Evolutionary conservation across 23 tunicate genomes (phyloP).

Genomic region (Halocynthia aurantium): DNA sequence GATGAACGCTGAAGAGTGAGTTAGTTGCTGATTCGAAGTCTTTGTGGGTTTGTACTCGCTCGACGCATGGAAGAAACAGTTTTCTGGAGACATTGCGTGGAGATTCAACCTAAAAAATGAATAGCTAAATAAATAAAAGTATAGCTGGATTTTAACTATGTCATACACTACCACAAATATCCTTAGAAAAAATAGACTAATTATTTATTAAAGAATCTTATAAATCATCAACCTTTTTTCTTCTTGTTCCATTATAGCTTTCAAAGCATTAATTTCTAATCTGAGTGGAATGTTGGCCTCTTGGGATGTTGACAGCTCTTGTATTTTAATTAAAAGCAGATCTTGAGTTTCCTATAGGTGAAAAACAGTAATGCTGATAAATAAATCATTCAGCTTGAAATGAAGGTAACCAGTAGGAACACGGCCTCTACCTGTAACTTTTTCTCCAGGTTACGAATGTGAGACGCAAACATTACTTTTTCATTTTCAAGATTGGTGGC

Average conservation of each 20-base stretch:
- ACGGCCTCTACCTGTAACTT: slow-evolving; percentile 48
- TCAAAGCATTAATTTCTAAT: slow-evolving; percentile 74
- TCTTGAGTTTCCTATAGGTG: slow-evolving; percentile 77
- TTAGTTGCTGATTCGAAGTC: neutral
- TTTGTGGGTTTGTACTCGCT: neutral
- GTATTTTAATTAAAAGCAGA: slow-evolving; percentile 64
- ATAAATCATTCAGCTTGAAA: neutral
- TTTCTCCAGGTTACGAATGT: slow-evolving; percentile 42
- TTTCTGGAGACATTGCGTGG: neutral
- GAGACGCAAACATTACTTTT: slow-evolving; percentile 40
- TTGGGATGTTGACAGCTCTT: slow-evolving; percentile 55
- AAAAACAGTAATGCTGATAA: neutral
- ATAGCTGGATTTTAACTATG: neutral
- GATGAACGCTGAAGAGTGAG: slow-evolving; percentile 13
- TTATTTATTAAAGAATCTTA: neutral
- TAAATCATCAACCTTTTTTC: slow-evolving; percentile 45
- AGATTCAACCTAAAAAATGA: slow-evolving; percentile 8
- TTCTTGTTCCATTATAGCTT: slow-evolving; percentile 68
- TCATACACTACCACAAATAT: neutral
- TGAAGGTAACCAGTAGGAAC: no score
- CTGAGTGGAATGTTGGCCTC: slow-evolving; percentile 71
- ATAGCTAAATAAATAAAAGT: neutral
- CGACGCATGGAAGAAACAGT: neutral
- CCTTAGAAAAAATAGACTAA: neutral
- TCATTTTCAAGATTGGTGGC: slow-evolving; percentile 48